These are phyloP conservation scores for Pontoporia blainvillei DNA, from an alignment of 2,113 vertebrate species.

Conservation along the genomic window DNA sequence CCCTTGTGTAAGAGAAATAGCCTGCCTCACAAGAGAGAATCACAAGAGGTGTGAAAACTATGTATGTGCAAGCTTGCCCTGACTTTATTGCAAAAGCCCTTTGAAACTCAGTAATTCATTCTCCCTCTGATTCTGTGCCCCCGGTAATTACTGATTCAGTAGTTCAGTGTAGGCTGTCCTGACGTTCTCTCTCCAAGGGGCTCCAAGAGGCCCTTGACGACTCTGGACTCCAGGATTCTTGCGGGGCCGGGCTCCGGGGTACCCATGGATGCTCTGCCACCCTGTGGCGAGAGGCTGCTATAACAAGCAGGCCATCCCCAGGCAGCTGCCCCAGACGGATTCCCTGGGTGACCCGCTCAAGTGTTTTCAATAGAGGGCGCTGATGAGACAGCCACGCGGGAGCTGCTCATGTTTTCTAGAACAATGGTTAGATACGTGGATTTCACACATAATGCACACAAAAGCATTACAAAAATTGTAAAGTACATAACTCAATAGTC, in stretches of 20 bases:
- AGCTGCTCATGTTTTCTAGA: neutral
- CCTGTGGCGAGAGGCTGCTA: neutral
- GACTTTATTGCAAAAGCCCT: neutral
- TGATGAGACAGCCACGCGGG: neutral
- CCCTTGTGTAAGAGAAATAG: neutral
- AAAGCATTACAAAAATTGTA: neutral
- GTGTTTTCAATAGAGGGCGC: neutral
- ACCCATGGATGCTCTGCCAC: neutral
- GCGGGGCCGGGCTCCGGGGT: accelerated
- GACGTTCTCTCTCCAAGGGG: accelerated
- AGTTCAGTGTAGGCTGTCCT: neutral
- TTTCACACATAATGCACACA: neutral
- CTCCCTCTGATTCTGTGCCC: neutral
- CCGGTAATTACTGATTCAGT: too few relatives aligned
- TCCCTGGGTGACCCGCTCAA: neutral
- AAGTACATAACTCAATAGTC: neutral
- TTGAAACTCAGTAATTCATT: neutral
- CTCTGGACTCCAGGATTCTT: neutral
- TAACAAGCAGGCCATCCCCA: neutral
- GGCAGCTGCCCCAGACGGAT: accelerated
- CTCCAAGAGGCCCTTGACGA: neutral
- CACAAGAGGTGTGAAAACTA: neutral
- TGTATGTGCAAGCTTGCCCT: neutral
- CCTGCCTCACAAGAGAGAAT: neutral
- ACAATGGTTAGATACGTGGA: neutral